These are phyloP conservation scores for Bufotes viridis DNA, from an alignment of 2,797 vertebrate species.

Conservation along the genomic window DNA sequence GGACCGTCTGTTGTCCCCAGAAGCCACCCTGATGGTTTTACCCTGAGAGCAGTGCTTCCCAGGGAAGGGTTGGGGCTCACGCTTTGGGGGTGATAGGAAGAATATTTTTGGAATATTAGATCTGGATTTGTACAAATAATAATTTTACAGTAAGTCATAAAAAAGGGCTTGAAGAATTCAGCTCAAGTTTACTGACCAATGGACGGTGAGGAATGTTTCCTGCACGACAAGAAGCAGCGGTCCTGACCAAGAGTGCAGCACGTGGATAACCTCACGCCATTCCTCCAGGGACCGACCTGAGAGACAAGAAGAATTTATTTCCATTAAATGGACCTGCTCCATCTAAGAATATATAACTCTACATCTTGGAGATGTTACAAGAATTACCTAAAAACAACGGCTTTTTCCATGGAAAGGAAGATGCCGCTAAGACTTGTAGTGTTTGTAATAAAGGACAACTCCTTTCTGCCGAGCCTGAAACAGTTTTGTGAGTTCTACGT, in stretches of 20 bases:
- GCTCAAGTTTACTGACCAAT: not conserved
- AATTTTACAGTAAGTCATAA: conserved; percentile 7
- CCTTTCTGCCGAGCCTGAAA: conserved; percentile 67
- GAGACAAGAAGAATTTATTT: conserved; percentile 60
- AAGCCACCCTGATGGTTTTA: conserved; percentile 5
- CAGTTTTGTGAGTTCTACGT: conserved; percentile 65
- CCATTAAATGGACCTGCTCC: conserved; percentile 66
- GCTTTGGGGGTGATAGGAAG: conserved; percentile 15
- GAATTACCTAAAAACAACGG: conserved; percentile 13
- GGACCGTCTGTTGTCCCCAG: not conserved
- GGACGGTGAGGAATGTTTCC: not conserved
- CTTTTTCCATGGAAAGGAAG: conserved; percentile 49
- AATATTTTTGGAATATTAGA: conserved; percentile 24
- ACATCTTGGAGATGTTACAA: conserved; percentile 66
- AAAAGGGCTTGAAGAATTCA: conserved; percentile 39
- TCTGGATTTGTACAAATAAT: conserved; percentile 34
- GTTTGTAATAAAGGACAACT: conserved; percentile 57
- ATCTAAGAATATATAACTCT: conserved; percentile 62
- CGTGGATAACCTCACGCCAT: not conserved
- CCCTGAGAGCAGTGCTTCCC: not conserved
- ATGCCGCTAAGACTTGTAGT: conserved; percentile 61
- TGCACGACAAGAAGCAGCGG: not conserved
- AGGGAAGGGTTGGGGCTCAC: not conserved
- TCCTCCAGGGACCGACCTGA: conserved; percentile 21
- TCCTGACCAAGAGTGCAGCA: not conserved